Evolutionary conservation across 2,797 vertebrate genomes (phyloP).

Genomic region (Podargus strigoides): DNA sequence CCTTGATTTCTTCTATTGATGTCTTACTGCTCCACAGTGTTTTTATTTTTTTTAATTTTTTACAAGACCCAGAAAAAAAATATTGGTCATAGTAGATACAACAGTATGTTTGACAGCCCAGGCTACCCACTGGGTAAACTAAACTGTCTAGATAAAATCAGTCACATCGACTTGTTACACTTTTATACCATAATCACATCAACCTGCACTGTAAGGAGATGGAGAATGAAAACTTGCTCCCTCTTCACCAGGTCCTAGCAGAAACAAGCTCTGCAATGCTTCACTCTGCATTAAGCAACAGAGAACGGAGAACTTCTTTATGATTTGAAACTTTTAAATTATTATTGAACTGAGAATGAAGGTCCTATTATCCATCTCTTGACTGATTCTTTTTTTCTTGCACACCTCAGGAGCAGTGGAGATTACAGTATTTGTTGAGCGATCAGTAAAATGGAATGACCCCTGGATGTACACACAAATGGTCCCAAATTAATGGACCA

Average conservation of each 20-base stretch:
- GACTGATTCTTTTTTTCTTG: neutral
- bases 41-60: neutral
- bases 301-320: neutral
- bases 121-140: neutral
- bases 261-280: neutral
- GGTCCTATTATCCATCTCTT: neutral
- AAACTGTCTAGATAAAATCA: neutral
- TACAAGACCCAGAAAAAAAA: neutral
- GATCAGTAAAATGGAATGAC: neutral
- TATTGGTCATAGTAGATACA: neutral
- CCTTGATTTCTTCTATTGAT: neutral
- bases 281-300: neutral
- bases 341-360: neutral
- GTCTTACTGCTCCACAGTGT: neutral
- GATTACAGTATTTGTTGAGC: neutral
- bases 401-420: neutral
- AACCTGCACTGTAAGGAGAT: neutral
- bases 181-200: neutral
- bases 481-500: neutral
- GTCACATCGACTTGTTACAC: neutral
- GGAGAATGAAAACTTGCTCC: neutral
- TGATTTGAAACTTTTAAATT: neutral
- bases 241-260: neutral
- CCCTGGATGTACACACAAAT: neutral
- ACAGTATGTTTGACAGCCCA: neutral